These are phyloP conservation scores for Scolopax mira DNA, from an alignment of 2,113 vertebrate species.

Conservation along the genomic window DNA sequence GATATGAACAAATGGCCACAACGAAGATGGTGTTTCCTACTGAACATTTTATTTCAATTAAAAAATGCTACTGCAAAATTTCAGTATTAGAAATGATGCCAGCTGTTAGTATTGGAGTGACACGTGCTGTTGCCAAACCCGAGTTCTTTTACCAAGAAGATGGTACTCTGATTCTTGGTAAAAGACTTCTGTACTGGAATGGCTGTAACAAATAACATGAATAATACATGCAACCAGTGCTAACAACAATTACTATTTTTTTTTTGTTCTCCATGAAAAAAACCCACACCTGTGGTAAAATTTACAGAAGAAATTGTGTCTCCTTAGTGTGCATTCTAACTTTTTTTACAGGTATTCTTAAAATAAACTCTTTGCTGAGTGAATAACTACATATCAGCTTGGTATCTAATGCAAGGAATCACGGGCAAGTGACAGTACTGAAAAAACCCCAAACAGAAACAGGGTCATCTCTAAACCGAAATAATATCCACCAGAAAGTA, in stretches of 20 bases:
- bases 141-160: no score
- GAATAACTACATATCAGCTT: not conserved
- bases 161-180: not conserved
- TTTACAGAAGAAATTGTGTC: not conserved
- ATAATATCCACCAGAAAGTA: not conserved
- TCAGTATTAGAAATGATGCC: not conserved
- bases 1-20: not conserved
- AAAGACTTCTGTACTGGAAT: not conserved
- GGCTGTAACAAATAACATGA: not conserved
- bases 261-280: not conserved
- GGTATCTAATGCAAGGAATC: not conserved
- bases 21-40: not conserved
- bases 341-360: not conserved
- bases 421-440: not conserved
- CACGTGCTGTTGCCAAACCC: not conserved
- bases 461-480: not conserved
- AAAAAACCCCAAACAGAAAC: not conserved
- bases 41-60: not conserved
- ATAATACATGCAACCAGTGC: not conserved
- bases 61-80: not conserved
- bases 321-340: not conserved
- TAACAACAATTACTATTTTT: not conserved
- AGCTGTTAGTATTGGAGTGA: not conserved
- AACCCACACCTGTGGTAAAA: not conserved
- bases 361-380: not conserved